Evolutionary conservation across 2,888 invertebrate genomes (phyloP).

Genomic region (Cryptus armator): DNA sequence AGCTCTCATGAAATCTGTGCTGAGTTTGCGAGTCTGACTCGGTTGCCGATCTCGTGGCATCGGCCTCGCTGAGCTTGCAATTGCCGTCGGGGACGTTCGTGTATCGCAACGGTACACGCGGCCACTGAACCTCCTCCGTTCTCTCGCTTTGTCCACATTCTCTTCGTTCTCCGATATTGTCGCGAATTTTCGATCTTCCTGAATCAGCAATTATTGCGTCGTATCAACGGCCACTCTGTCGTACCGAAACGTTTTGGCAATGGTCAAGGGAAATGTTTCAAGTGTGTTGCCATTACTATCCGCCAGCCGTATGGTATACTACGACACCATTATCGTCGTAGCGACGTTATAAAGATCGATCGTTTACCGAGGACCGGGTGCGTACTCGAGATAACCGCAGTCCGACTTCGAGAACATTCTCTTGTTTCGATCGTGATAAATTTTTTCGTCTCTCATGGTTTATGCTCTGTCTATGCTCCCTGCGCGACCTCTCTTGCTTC

Average conservation of each 20-base stretch:
- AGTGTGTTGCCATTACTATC: background rate
- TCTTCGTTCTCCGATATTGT: constrained; percentile 35
- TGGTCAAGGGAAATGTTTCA: constrained; percentile 46
- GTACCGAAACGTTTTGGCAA: constrained; percentile 53
- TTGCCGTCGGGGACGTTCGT: constrained; percentile 47
- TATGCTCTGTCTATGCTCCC: constrained; percentile 15
- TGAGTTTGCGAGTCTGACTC: constrained; percentile 60
- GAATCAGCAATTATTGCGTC: constrained; percentile 62
- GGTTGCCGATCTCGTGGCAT: constrained; percentile 40
- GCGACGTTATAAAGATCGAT: constrained; percentile 72
- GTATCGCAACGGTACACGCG: constrained; percentile 11
- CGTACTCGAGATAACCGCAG: constrained; percentile 73
- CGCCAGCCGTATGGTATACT: too few species aligned
- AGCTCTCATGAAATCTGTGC: constrained; percentile 48
- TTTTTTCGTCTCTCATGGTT: constrained; percentile 71
- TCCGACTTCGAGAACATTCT: constrained; percentile 66
- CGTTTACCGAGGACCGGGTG: constrained; percentile 71
- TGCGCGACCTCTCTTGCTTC: constrained; percentile 3
- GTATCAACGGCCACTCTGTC: constrained; percentile 54
- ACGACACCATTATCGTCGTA: background rate
- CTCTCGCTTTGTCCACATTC: constrained; percentile 12
- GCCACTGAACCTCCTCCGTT: background rate
- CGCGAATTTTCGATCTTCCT: constrained; percentile 60
- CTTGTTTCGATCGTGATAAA: constrained; percentile 80
- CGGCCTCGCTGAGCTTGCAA: constrained; percentile 66